Base-by-base conservation (phyloP, 1,140 invertebrate genomes). In the Tribolium madens region DNA sequence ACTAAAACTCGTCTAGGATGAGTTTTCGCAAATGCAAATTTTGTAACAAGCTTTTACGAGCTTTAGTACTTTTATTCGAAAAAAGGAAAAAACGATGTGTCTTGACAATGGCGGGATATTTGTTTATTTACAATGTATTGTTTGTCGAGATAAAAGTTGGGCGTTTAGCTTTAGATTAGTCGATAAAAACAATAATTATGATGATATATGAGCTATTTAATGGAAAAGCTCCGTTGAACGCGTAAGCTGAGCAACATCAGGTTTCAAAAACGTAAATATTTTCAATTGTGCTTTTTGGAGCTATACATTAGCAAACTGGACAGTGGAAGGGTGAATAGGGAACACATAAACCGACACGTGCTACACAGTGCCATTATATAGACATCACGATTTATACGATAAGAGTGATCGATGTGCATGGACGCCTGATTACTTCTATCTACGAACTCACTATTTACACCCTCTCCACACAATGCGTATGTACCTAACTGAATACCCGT, bases 371-470 rank as follows among this genome's bases (percentile, higher is more conserved):
- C 74, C 60, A 76, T 76, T 76, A 76, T 76, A 69, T 42, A 76
- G 74, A 76, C 74, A 76, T 76, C 60, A 52, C 57, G 74, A 76
- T 76, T 64, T 60, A 50, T 47, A 36, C 48, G 74, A 76, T 76
- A 76, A 76, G 60, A 42, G 74, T 76, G 74, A 76, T 76, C 74
- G 74, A 76, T 76, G 74, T 68, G 53, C 64, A 64, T 48, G 57
- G 46, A 46, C 26, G 64, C 36, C 64, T 76, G 52, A 76, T 76
- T 76, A 76, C 74, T 76, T 50, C 64, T 64, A 57, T 76, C 53
- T 64, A 68, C 36, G 47, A 47, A 64, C 74, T 69, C 74, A 64
- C 57, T 76, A 76, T 76, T 76, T 76, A 50, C 70, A 72, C 46
- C 46, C 70, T 72, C 70, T 72, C 70, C 12, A 72, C 70, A 53